A percentile compares a stretch with the other conserved stretches of the same genome.
These are phyloP conservation scores for Characodon lateralis DNA, from an alignment of 2,797 vertebrate genomes.

Conservation along the genomic window DNA sequence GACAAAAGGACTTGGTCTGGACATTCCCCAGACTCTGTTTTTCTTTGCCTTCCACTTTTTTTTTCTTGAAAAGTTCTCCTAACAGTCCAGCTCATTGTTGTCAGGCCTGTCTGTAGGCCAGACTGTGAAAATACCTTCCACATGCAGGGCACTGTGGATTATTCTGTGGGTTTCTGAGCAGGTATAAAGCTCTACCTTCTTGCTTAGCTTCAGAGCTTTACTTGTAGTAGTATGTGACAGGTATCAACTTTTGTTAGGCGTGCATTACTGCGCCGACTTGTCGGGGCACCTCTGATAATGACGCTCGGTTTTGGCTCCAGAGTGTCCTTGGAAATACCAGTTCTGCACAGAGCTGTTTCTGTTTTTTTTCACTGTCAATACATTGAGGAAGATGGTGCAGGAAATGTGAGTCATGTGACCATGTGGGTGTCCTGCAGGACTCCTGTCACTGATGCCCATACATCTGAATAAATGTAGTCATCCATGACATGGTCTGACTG, in stretches of 20 bases:
- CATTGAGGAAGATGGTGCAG: constrained; percentile 19
- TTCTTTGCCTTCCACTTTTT: constrained; percentile 62
- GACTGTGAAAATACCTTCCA: constrained; percentile 74
- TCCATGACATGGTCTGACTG: constrained; percentile 55
- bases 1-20: constrained; percentile 69
- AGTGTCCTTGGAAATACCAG: constrained; percentile 77
- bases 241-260: constrained; percentile 56
- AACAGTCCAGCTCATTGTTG: constrained; percentile 79
- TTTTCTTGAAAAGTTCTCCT: constrained; percentile 66
- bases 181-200: constrained; percentile 41
- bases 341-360: constrained; percentile 65
- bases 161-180: constrained; percentile 39
- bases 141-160: constrained; percentile 63
- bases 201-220: constrained; percentile 36
- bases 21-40: constrained; percentile 67
- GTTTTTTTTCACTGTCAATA: constrained; percentile 9
- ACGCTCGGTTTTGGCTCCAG: constrained; percentile 60
- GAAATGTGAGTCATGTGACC: constrained; percentile 6
- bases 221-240: constrained; percentile 47
- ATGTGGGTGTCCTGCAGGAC: constrained; percentile 26
- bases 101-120: constrained; percentile 71
- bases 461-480: constrained; percentile 58
- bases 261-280: constrained; percentile 61
- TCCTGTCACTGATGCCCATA: constrained; percentile 19
- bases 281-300: constrained; percentile 62